Conservation (phyloP, 2,113 vertebrate genomes). For the Chaenogobius annularis region DNA sequence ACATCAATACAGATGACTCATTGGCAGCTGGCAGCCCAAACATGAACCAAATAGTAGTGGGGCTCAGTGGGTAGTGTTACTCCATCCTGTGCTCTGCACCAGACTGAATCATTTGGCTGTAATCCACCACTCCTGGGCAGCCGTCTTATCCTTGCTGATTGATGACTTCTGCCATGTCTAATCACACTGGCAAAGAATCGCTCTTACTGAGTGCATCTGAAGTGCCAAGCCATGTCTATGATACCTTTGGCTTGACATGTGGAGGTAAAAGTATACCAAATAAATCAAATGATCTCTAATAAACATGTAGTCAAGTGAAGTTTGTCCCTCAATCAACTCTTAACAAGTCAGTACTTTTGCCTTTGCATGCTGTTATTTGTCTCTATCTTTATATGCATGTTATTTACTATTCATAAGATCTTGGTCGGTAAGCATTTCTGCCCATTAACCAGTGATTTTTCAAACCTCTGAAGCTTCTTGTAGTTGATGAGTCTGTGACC, state of each 20-base stretch:
- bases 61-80: conserved; percentile 43
- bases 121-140: conserved; percentile 52
- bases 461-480: neutral
- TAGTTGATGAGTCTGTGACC: conserved; percentile 13
- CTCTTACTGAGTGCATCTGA: conserved; percentile 39
- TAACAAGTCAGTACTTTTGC: no score
- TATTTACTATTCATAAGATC: no score
- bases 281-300: neutral
- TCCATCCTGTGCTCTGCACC: conserved; percentile 33
- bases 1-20: conserved; percentile 56
- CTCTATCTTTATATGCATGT: no score
- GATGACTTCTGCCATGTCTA: conserved; percentile 58
- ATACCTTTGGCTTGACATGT: neutral
- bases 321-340: no score
- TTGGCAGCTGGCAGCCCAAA: conserved; percentile 42
- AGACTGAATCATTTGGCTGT: conserved; percentile 60
- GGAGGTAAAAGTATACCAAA: neutral
- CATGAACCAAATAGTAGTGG: conserved; percentile 35
- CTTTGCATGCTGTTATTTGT: no score
- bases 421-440: no score
- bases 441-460: neutral
- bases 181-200: conserved; percentile 56
- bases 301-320: no score
- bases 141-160: conserved; percentile 51
- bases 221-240: conserved; percentile 23